Base-by-base conservation (phyloP, 2,888 invertebrate species). In the Mechanitis mazaeus region DNA sequence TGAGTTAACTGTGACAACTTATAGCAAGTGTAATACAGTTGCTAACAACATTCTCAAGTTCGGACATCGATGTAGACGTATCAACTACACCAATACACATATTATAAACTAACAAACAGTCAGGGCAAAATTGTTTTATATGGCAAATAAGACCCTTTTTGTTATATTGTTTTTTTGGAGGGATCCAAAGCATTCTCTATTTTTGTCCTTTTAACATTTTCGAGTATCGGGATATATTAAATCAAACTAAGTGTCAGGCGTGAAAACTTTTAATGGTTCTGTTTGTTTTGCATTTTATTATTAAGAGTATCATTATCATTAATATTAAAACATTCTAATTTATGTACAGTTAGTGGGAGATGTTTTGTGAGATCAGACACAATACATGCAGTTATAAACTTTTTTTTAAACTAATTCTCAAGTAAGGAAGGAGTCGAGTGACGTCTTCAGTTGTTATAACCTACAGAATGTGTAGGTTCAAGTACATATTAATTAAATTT, bases 1-100 rank as follows among this genome's bases (percentile, higher is more conserved):
- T 45, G 45, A 31, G 46, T 47, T 55, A 33, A 20, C 47, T 42
- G 11, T 11, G 3, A 3, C 11, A 42, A 42, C 42, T 47, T 38
- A 55, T 55, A 50, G 33, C 35, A 65, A 65, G 60, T 63, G 56
- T 55, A 57, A 66, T 66, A 55, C 47, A 64, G 59, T 68, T 66
- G n/a, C 45, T 62, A 66, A 68, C 62, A 46, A 65, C 35, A 56
- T 65, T 56, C 38, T 42, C 53, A 56, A 50, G 42, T 56, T 46
- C n/a, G 45, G 46, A 56, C 46, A 56, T 20, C 7, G 45, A 45
- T 11, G 31, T 3, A n/a, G 20, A 45, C n/a, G 4, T 46, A 2
- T 42, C 11, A 42, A 42, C 6, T 5, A 42, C 11, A 6, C 55
- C 9, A 55, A 55, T 28, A 20, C 20, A 7, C 2, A 42, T 9